A percentile compares a stretch with the other conserved stretches of the same genome.
Conservation (phyloP, 2,797 vertebrate species). For the Chromobotia macracanthus region DNA sequence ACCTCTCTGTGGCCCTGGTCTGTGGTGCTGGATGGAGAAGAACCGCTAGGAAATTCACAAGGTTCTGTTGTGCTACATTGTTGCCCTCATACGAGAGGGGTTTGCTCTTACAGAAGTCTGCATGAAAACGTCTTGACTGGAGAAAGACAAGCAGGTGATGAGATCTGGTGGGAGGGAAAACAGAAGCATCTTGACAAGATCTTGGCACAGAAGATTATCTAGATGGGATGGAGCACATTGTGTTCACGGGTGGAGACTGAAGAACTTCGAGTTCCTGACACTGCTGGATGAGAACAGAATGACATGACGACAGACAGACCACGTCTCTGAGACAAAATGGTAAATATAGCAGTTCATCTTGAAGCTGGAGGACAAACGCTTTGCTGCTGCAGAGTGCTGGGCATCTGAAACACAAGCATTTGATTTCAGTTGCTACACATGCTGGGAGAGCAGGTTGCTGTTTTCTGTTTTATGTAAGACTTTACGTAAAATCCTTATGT, state of each 20-base stretch:
- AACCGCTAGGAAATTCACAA: neutral
- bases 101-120: neutral
- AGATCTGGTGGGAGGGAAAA: conserved; percentile 14
- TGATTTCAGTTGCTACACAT: neutral
- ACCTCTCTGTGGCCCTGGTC: conserved; percentile 30
- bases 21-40: conserved; percentile 10
- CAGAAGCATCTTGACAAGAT: conserved; percentile 23
- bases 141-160: neutral
- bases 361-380: conserved; percentile 14
- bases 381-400: conserved; percentile 4
- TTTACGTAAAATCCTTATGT: no score
- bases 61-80: conserved; percentile 11
- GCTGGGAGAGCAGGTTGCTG: neutral
- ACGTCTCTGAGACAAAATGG: conserved; percentile 33
- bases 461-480: neutral
- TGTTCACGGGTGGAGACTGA: conserved; percentile 38
- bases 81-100: neutral
- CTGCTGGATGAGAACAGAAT: conserved; percentile 54
- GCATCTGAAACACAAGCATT: conserved; percentile 42
- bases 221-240: conserved; percentile 21
- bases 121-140: conserved; percentile 7
- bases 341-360: conserved; percentile 53
- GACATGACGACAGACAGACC: conserved; percentile 46
- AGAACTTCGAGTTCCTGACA: conserved; percentile 19
- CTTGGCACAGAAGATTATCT: conserved; percentile 8